Percentiles rank a stretch among this genome's conserved stretches.
Evolutionary conservation across 2,888 invertebrate species (phyloP).

Genomic region (Platycnemis pennipes): DNA sequence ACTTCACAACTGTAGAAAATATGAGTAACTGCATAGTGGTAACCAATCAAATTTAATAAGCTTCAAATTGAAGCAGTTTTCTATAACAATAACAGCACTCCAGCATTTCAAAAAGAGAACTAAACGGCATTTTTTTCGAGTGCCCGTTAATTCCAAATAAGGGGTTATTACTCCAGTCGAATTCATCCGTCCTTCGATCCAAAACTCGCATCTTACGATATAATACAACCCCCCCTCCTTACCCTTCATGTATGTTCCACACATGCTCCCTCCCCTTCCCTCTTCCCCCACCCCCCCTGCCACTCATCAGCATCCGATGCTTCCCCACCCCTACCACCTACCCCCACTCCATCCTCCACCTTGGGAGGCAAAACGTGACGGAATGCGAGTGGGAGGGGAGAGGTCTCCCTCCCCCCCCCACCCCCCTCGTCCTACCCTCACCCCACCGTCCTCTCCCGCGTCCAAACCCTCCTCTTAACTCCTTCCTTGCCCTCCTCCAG

Average conservation of each 20-base stretch:
- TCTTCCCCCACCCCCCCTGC: not conserved
- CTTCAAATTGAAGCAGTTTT: no score
- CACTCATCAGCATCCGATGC: not conserved
- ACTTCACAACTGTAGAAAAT: no score
- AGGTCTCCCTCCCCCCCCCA: not conserved
- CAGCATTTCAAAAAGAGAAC: no score
- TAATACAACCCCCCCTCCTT: no score
- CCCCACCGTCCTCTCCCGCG: not conserved
- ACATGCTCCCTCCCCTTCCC: constrained; percentile 1
- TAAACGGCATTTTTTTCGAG: no score
- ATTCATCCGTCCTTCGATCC: no score
- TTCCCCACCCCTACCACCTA: not conserved
- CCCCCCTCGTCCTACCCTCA: not conserved
- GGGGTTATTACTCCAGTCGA: no score
- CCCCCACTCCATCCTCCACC: not conserved
- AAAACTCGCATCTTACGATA: no score
- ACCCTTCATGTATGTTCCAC: not conserved
- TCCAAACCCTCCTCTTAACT: not conserved
- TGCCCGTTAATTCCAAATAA: no score
- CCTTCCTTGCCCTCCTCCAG: not conserved
- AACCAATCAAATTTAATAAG: no score
- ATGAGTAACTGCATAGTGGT: no score
- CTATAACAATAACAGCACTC: no score
- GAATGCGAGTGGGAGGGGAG: constrained; percentile 24
- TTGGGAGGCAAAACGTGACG: constrained; percentile 58